Conservation (phyloP, 2,888 invertebrate species). For the Xestia c-nigrum region DNA sequence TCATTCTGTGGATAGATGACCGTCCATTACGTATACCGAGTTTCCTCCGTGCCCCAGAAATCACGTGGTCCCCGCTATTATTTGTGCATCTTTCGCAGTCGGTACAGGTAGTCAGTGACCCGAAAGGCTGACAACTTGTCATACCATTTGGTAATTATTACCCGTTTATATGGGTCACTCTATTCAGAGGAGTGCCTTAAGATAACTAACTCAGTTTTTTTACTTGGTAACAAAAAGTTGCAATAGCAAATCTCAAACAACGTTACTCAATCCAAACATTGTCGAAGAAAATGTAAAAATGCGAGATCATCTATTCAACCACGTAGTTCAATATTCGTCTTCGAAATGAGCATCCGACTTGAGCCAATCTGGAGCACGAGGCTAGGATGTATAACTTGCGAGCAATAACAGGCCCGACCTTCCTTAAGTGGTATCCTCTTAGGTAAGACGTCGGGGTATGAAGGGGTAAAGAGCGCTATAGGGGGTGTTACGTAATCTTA, state of each 20-base stretch:
- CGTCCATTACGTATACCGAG: not conserved
- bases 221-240: not conserved
- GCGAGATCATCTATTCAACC: not conserved
- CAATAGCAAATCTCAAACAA: no score
- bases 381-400: slow-evolving; percentile 42
- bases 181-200: not conserved
- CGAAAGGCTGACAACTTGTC: not conserved
- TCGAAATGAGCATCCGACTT: slow-evolving; percentile 43
- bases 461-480: slow-evolving; percentile 2
- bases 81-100: not conserved
- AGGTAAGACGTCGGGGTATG: slow-evolving; percentile 11
- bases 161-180: no score
- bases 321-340: slow-evolving; percentile 18
- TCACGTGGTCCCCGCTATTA: not conserved
- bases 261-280: not conserved
- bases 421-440: slow-evolving; percentile 48
- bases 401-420: slow-evolving; percentile 46
- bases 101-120: not conserved
- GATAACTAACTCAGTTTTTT: no score
- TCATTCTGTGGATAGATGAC: not conserved
- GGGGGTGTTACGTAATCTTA: not conserved
- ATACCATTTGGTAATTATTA: not conserved
- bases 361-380: slow-evolving; percentile 23
- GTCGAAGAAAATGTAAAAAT: not conserved
- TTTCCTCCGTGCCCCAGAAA: not conserved